These are phyloP conservation scores for Aselliscus stoliczkanus DNA, from an alignment of 2,797 vertebrate genomes.

Conservation along the genomic window DNA sequence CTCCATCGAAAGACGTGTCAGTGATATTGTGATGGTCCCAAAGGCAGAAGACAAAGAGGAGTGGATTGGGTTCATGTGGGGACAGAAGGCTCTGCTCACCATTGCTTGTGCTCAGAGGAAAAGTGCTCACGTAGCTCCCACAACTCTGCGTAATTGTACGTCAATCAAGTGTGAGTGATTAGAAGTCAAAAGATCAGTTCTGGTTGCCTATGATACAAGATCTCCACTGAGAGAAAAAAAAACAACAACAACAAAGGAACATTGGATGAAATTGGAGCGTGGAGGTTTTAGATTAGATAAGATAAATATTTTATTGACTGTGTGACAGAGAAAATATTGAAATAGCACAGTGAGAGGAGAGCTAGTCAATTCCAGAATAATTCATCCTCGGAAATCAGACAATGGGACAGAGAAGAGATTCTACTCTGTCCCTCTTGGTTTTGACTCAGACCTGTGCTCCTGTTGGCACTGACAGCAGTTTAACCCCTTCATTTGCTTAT, in stretches of 20 bases:
- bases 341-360: background rate
- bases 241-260: background rate
- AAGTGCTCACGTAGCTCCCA: background rate
- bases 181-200: conserved; percentile 19
- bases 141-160: background rate
- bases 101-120: background rate
- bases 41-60: conserved; percentile 42
- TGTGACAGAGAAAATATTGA: background rate
- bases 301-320: background rate
- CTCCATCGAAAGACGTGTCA: conserved; percentile 35
- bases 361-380: background rate
- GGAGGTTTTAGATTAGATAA: background rate
- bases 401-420: background rate
- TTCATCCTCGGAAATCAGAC: background rate
- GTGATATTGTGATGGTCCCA: background rate
- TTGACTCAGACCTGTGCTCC: background rate
- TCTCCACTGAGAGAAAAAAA: background rate
- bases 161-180: background rate
- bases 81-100: background rate
- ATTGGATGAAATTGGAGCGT: background rate
- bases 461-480: background rate
- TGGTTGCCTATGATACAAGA: background rate
- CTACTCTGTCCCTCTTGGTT: background rate
- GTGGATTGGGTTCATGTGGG: background rate
- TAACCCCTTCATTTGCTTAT: background rate